Conservation (phyloP, 2,888 invertebrate genomes). For the Clusia tigrina region DNA sequence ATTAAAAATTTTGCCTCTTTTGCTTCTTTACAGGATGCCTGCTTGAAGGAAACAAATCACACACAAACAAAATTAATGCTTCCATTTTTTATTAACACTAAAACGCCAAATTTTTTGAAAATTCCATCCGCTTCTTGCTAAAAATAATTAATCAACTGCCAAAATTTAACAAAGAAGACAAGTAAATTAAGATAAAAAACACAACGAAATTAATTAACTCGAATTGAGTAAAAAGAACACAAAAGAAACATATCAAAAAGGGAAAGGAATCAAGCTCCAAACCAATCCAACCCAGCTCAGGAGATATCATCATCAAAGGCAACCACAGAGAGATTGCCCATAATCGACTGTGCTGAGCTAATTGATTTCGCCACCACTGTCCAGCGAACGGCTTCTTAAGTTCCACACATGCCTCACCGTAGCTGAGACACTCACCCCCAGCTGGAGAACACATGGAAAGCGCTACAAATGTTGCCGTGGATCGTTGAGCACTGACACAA, state of each 20-base stretch:
- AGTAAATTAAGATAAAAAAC: slow-evolving; percentile 12
- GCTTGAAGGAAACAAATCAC: background rate
- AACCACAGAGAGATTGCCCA: too few relatives aligned
- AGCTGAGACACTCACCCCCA: background rate
- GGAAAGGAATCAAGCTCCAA: too few relatives aligned
- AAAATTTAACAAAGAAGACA: background rate
- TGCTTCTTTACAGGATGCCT: slow-evolving; percentile 23
- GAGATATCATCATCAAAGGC: too few relatives aligned
- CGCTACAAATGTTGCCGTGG: background rate
- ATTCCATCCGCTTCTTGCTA: slow-evolving; percentile 25
- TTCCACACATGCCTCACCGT: background rate
- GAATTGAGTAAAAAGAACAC: too few relatives aligned
- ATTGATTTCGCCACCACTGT: too few relatives aligned
- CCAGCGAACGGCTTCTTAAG: too few relatives aligned
- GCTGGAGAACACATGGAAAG: background rate
- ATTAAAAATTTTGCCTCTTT: slow-evolving; percentile 12
- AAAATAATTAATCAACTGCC: slow-evolving; percentile 4
- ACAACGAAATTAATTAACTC: slow-evolving; percentile 1
- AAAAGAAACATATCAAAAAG: too few relatives aligned
- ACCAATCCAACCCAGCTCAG: too few relatives aligned
- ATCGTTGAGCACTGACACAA: slow-evolving; percentile 1
- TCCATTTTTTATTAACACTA: slow-evolving; percentile 14
- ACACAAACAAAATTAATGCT: slow-evolving; percentile 18
- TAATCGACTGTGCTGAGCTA: too few relatives aligned
- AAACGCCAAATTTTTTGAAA: slow-evolving; percentile 11